Base-by-base conservation (phyloP, 2,797 vertebrate genomes). In the Danionella dracula region DNA sequence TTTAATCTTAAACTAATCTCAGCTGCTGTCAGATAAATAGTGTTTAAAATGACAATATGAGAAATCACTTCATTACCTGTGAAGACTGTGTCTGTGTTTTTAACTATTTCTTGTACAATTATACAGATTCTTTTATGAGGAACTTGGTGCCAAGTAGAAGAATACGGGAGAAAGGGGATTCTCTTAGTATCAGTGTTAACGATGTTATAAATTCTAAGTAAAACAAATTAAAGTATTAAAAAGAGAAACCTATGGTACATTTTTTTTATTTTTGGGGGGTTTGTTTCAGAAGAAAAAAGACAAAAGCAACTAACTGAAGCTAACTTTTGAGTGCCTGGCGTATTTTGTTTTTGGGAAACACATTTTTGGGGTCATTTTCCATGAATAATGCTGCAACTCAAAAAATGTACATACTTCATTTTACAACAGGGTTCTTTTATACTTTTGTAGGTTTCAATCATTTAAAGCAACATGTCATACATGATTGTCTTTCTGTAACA, bases 81-180 rank as follows among this genome's bases (percentile, higher is more conserved):
- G 95, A 99, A 94, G 90, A 94, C 91, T 94, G 94, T 97, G 94
- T 98, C 93, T 96, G 96, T 99, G 95, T 98, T 98, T 97, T 98
- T 97, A 99, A 98, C 93, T 96, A 93, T 94, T 97, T 97, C 95
- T 96, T 97, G 94, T 98, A 97, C 93, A 95, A 97, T 96, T 94
- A 94, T 95, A 96, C 93, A 94, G 96, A 95, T 96, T 93, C 92
- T 98, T 97, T 99, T 98, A 95, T 93, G 93, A 94, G 94, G 94
- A 96, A 93, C 93, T 93, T 95, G 94, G 94, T 94, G 93, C 94
- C 93, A 94, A 96, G 93, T 96, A 95, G 92, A 92, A 91, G 90
- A 93, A 93, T 90, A 94, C 88, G 81, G 92, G 92, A 93, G 89
- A 92, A 92, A 92, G 93, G 93, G 93, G 92, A 90, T 90, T 94